These are phyloP conservation scores for Oreonectes daqikongensis DNA, from an alignment of 2,797 vertebrate genomes.

Conservation along the genomic window DNA sequence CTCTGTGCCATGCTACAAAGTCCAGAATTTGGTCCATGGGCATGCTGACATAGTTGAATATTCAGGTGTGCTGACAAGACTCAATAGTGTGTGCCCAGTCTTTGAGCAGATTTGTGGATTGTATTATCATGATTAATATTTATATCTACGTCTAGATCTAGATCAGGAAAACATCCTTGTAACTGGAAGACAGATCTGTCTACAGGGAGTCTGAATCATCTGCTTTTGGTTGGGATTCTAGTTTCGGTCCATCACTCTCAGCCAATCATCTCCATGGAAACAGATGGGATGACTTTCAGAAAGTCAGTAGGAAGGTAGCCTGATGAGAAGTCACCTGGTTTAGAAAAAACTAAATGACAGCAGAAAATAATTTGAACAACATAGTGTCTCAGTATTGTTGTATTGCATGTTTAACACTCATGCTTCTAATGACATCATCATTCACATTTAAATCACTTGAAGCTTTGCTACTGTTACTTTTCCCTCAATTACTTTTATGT, in stretches of 20 bases:
- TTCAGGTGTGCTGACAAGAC: slow-evolving; percentile 25
- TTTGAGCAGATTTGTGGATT: slow-evolving; percentile 24
- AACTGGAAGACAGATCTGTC: slow-evolving; percentile 18
- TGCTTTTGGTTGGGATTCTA: slow-evolving; percentile 28
- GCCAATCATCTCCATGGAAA: slow-evolving; percentile 48
- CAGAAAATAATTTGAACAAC: not conserved
- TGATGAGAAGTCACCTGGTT: slow-evolving; percentile 50
- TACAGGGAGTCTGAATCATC: slow-evolving; percentile 23
- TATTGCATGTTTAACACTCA: slow-evolving; percentile 14
- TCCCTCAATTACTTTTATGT: slow-evolving; percentile 40
- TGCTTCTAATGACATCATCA: slow-evolving; percentile 36
- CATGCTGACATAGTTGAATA: slow-evolving; percentile 47
- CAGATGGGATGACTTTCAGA: slow-evolving; percentile 49
- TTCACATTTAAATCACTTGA: no score
- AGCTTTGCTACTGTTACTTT: not conserved
- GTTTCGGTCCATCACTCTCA: slow-evolving; percentile 34
- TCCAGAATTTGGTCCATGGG: slow-evolving; percentile 32
- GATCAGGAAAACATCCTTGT: slow-evolving; percentile 1
- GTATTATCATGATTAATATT: slow-evolving; percentile 13
- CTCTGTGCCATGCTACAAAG: slow-evolving; percentile 27
- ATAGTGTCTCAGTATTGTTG: not conserved
- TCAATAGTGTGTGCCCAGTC: slow-evolving; percentile 30
- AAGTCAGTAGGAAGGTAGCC: slow-evolving; percentile 28
- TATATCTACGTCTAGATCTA: not conserved
- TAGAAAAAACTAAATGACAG: slow-evolving; percentile 35